phyloP scores from a whole-genome alignment of 2,888 invertebrate species.

The Abscondita cerata region DNA sequence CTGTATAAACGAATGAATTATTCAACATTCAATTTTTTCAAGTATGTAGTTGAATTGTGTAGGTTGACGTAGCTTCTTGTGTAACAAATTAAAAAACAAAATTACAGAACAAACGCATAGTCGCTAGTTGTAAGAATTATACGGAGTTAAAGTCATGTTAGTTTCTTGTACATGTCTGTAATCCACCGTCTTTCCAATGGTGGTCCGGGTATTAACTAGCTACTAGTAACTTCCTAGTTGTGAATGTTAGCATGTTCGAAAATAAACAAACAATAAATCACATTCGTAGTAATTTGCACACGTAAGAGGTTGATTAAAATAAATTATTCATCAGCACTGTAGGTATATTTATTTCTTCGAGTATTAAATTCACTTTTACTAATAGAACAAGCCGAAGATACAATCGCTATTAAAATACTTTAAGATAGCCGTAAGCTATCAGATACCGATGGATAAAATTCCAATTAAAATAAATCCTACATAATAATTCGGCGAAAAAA shows the following conservation, averaged over 20 bases:
- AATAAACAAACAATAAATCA: background rate
- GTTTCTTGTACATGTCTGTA: no score
- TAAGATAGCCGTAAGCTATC: background rate
- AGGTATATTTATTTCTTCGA: background rate
- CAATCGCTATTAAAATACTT: conserved; percentile 1
- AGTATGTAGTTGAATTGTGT: no score
- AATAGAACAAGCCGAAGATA: background rate
- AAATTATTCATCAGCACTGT: background rate
- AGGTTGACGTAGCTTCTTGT: no score
- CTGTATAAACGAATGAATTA: no score
- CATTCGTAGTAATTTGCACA: conserved; percentile 1
- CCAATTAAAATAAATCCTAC: conserved; percentile 7
- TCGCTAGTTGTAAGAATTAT: no score
- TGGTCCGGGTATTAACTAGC: background rate
- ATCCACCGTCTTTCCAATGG: background rate
- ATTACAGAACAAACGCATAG: no score
- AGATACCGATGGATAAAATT: conserved; percentile 9
- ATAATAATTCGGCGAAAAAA: background rate
- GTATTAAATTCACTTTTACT: background rate
- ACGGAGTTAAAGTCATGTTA: no score
- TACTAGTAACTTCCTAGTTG: conserved; percentile 7
- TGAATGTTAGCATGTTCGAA: background rate
- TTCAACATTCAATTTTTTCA: no score
- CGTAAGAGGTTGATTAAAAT: conserved; percentile 1
- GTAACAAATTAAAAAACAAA: no score